These are phyloP conservation scores for Myotis findleyi DNA, from an alignment of 2,797 vertebrate genomes.

Conservation along the genomic window DNA sequence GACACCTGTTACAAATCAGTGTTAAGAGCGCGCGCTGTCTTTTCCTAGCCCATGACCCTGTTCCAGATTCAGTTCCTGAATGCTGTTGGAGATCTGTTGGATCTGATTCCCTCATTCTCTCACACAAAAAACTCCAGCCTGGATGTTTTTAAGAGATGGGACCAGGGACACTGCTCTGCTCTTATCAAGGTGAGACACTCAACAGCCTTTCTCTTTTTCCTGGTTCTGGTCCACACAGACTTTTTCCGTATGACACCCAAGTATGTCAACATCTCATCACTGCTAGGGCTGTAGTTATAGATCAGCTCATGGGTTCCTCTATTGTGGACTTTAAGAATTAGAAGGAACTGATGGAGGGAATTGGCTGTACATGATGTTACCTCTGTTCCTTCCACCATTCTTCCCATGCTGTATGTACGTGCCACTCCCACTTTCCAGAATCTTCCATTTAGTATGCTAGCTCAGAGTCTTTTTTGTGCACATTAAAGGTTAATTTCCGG, in stretches of 20 bases:
- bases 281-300: not conserved
- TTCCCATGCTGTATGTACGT: not conserved
- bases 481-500: conserved; percentile 8
- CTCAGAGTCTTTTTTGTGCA: not conserved
- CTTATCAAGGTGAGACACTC: conserved; percentile 94
- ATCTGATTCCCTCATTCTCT: conserved; percentile 93
- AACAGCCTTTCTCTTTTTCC: not conserved
- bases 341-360: not conserved
- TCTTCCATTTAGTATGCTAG: not conserved
- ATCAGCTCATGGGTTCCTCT: not conserved
- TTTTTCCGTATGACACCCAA: not conserved
- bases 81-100: conserved; percentile 93
- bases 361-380: not conserved
- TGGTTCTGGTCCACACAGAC: not conserved
- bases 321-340: not conserved
- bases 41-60: conserved; percentile 89
- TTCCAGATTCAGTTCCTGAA: conserved; percentile 94
- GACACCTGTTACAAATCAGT: not conserved
- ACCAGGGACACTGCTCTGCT: conserved; percentile 95
- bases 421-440: not conserved
- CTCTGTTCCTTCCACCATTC: not conserved
- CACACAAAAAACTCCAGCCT: conserved; percentile 53
- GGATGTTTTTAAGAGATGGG: conserved; percentile 84
- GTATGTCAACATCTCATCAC: not conserved
- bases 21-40: not conserved